Conservation (phyloP, 2,888 invertebrate species). For the Parnassius glacialis region DNA sequence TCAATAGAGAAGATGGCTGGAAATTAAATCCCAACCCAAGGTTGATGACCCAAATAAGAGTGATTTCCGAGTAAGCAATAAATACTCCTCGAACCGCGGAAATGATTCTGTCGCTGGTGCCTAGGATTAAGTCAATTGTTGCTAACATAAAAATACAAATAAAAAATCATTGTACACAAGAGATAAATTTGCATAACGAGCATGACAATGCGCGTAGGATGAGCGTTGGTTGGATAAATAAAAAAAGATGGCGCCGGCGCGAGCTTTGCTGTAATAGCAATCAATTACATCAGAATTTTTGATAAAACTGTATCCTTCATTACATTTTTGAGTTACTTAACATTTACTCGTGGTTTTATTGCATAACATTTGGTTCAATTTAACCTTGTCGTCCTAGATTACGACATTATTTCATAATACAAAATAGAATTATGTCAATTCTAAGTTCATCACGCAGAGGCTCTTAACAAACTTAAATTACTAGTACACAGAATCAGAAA, state of each 20-base stretch:
- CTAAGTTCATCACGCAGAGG: too few relatives aligned
- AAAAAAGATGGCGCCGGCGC: constrained; percentile 23
- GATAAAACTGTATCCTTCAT: not conserved
- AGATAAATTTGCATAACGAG: not conserved
- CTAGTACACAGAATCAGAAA: too few relatives aligned
- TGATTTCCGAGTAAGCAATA: too few relatives aligned
- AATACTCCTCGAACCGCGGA: too few relatives aligned
- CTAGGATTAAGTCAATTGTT: not conserved
- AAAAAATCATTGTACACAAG: too few relatives aligned
- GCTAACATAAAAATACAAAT: not conserved
- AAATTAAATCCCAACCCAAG: too few relatives aligned
- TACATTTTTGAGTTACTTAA: not conserved
- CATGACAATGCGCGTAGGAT: constrained; percentile 13
- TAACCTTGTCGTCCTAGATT: too few relatives aligned
- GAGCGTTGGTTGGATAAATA: constrained; percentile 18
- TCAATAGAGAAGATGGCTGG: too few relatives aligned
- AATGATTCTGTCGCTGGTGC: too few relatives aligned
- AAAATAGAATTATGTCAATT: not conserved
- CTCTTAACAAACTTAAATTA: too few relatives aligned
- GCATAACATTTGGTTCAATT: not conserved
- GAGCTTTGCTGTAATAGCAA: constrained; percentile 1
- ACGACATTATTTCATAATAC: too few relatives aligned
- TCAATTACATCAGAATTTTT: constrained; percentile 10
- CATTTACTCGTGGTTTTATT: not conserved
- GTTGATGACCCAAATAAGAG: too few relatives aligned